Percentiles rank a stretch among this genome's conserved stretches.
Conservation (phyloP, 2,113 vertebrate genomes). For the Ceuthmochares aereus region DNA sequence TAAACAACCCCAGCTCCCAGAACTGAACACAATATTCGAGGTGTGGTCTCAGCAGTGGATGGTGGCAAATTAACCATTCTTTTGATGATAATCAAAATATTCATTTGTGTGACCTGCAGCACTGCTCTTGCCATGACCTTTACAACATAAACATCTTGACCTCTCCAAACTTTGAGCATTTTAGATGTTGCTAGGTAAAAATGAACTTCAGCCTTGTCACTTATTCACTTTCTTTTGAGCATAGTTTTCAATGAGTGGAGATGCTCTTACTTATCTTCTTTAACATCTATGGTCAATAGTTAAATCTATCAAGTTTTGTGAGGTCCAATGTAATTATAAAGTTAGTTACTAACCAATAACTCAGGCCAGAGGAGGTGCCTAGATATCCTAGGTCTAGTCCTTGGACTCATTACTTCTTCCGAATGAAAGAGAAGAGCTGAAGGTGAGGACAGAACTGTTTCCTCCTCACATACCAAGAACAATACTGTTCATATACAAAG, state of each 20-base stretch:
- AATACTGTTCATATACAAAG: neutral
- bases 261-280: neutral
- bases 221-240: neutral
- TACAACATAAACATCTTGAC: neutral
- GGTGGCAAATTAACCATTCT: neutral
- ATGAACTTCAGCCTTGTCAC: neutral
- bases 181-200: neutral
- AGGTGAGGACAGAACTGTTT: neutral
- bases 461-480: rapidly evolving
- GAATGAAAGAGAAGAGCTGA: neutral
- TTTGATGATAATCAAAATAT: neutral
- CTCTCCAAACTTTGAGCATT: neutral
- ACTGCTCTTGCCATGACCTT: neutral
- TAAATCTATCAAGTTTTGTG: neutral
- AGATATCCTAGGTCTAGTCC: neutral
- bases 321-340: neutral
- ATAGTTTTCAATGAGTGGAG: neutral
- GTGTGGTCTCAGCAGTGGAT: too few species aligned
- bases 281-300: neutral
- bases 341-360: neutral
- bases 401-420: neutral
- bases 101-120: neutral
- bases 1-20: too few species aligned
- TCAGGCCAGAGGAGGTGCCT: neutral
- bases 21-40: too few species aligned